Evolutionary conservation across 2,797 vertebrate genomes (phyloP), one percentile per base, ranked within the genome.

Genomic region (Pogonophryne albipinna): DNA sequence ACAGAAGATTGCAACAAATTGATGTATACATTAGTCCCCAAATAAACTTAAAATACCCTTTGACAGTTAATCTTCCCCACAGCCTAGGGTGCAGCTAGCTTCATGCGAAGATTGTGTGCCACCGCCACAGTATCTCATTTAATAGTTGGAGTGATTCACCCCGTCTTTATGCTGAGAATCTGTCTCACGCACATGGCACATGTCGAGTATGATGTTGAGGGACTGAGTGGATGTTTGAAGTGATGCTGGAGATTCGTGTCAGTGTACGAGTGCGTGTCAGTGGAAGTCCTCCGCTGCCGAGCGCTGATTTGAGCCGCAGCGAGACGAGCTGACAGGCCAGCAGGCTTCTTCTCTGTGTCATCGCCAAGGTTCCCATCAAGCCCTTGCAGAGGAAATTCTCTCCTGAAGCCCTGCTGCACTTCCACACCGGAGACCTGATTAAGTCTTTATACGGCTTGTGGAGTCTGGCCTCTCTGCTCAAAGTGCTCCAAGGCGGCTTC

Each of bases 321-420:
- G 50, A 79, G 82, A 85, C 3, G 79, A 79, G 85, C 83, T 88
- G 90, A 92, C 78, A 85, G 87, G 89, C 93, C 87, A 67, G 79
- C 78, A 69, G 93, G 91, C 92, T 74, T 76, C 91, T 72, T 75
- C 77, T 79, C 71, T 64, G 89, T 90, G 86, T 90, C 90, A 90
- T 71, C 46, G 69, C 87, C 79, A 82, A 82, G 84, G 84, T 88
- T 91, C 79, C 82, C 79, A 70, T 90, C 88, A 80, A 80, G 79
- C 56, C 74, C 67, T 66, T 65, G 87, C 83, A 51, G 65, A 72
- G 80, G 82, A 86, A 90, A 79, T 78, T 83, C 86, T 89, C 85
- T 64, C 83, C 17, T 76, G 85, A 78, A 81, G 83, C 69, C 9
- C 55, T 13, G 38, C 73, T 27, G 27, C 23, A 77, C 79, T 76